Percentiles rank a stretch among this genome's conserved stretches.
Conservation (phyloP, 2,113 vertebrate species). For the Pygathrix nemaeus region DNA sequence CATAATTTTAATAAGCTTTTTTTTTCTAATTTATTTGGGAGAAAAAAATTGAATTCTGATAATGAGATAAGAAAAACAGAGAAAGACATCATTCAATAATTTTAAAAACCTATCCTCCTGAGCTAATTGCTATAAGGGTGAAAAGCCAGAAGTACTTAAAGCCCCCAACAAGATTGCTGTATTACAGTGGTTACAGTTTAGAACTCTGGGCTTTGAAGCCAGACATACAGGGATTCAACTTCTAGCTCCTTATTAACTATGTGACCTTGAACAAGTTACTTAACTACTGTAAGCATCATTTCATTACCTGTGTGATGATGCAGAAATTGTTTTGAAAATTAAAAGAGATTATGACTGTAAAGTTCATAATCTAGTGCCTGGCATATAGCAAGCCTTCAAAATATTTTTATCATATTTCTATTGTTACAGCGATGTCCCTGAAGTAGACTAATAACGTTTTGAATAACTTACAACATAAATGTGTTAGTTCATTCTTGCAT, state of each 20-base stretch:
- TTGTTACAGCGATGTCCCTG: background rate
- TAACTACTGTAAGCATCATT: background rate
- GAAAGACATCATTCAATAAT: background rate
- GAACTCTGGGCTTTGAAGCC: background rate
- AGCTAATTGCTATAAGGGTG: background rate
- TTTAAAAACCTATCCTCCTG: background rate
- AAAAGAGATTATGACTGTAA: background rate
- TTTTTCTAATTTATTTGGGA: background rate
- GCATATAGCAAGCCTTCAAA: background rate
- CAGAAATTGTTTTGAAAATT: background rate
- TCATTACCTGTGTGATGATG: background rate
- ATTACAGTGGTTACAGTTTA: background rate
- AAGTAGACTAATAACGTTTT: background rate
- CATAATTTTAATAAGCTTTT: background rate
- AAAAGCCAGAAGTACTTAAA: background rate
- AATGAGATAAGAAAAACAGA: background rate
- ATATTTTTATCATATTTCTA: background rate
- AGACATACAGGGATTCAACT: background rate
- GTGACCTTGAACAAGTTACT: background rate
- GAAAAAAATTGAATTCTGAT: background rate
- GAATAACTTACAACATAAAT: background rate
- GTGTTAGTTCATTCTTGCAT: background rate
- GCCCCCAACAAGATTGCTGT: rapidly evolving
- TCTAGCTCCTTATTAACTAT: background rate
- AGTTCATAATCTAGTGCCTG: background rate